A percentile compares a stretch with the other conserved stretches of the same genome.
These are phyloP conservation scores for Petrosia ficiformis DNA, from an alignment of 37 sponge, comb jelly and placozoan genomes.

Conservation along the genomic window DNA sequence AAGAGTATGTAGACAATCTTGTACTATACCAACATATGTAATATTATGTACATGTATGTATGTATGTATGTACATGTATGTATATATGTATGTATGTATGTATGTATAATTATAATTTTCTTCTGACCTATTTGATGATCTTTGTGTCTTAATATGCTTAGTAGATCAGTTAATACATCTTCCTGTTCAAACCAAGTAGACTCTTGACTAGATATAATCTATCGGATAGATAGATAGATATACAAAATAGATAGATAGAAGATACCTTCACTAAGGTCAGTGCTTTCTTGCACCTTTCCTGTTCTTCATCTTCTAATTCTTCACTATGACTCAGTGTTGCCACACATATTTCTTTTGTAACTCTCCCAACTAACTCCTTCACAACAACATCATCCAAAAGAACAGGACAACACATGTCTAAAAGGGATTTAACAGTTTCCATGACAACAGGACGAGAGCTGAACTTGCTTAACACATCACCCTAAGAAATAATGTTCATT, in stretches of 20 bases:
- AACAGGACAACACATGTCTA: conserved; percentile 63
- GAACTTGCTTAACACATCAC: conserved; percentile 40
- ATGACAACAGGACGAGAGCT: conserved; percentile 31
- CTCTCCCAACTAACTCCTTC: conserved; percentile 18
- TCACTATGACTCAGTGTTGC: conserved; percentile 12
- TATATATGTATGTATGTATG: too few species aligned
- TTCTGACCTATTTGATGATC: conserved; percentile 55
- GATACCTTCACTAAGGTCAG: conserved; percentile 33
- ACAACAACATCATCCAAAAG: conserved; percentile 48
- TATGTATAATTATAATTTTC: background rate
- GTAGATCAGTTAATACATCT: conserved; percentile 53
- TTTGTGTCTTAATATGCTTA: conserved; percentile 52
- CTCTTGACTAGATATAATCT: conserved; percentile 6
- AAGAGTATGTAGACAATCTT: background rate
- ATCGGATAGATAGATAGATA: background rate
- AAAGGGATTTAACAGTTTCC: conserved; percentile 52
- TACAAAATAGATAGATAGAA: background rate
- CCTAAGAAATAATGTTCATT: conserved; percentile 22
- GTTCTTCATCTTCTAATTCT: conserved; percentile 30
- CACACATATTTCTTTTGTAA: conserved; percentile 20
- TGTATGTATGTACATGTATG: too few species aligned
- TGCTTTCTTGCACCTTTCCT: conserved; percentile 33
- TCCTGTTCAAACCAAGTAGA: conserved; percentile 39
- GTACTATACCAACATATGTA: background rate
- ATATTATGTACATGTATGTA: too few species aligned